Percentiles rank a stretch among this genome's conserved stretches.
Conservation (phyloP, 2,888 invertebrate genomes). For the Acronicta psi region DNA sequence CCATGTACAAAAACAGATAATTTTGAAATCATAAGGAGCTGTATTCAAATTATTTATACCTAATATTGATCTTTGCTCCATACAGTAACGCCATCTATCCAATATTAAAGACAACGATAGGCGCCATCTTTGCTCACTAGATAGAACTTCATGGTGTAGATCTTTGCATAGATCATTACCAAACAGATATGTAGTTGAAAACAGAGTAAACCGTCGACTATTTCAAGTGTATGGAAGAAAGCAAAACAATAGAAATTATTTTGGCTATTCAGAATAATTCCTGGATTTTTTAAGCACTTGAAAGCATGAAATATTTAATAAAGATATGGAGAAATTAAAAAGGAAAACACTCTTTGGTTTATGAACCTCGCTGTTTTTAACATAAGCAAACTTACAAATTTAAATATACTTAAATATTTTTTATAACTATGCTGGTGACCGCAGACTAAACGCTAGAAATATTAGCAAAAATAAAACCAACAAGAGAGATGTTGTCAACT, state of each 20-base stretch:
- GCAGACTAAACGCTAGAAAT: conserved; percentile 19
- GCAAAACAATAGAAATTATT: too few relatives aligned
- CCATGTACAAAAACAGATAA: too few relatives aligned
- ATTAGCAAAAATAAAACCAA: conserved; percentile 18
- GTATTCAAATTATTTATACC: too few relatives aligned
- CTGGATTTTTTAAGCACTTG: too few relatives aligned
- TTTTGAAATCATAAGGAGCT: too few relatives aligned
- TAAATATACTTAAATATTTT: neutral
- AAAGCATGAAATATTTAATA: too few relatives aligned
- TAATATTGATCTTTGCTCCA: neutral
- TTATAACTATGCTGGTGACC: conserved; percentile 12
- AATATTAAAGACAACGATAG: neutral
- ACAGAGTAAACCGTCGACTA: too few relatives aligned
- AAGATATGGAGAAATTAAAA: too few relatives aligned
- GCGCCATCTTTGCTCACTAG: conserved; percentile 38
- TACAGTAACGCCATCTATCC: conserved; percentile 44
- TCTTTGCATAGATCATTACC: conserved; percentile 1
- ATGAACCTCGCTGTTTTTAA: neutral
- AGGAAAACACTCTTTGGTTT: neutral
- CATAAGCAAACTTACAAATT: neutral
- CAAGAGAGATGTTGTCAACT: conserved; percentile 6
- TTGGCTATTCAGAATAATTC: too few relatives aligned
- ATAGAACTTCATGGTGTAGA: conserved; percentile 20
- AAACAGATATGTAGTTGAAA: too few relatives aligned
- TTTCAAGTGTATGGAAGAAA: too few relatives aligned